These are phyloP conservation scores for Cephus pulcher DNA, from an alignment of 2,888 invertebrate genomes.

Conservation along the genomic window DNA sequence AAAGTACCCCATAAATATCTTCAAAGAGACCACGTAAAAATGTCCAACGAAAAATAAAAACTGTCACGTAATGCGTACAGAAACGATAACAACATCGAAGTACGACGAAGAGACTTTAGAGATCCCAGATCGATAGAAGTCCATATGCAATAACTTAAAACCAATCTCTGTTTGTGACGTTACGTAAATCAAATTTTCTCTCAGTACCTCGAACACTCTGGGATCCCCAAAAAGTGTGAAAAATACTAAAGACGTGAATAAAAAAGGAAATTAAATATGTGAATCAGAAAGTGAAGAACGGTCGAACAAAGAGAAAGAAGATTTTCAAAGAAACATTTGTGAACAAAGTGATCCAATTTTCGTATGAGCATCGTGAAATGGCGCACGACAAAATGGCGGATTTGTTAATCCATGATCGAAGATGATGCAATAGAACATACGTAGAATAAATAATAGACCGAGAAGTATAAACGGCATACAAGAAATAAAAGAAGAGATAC, in stretches of 20 bases:
- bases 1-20: neutral
- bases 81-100: neutral
- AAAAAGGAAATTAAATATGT: neutral
- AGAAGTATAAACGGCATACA: neutral
- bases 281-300: neutral
- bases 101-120: neutral
- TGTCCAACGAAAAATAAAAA: neutral
- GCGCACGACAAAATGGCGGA: neutral
- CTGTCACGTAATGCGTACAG: neutral
- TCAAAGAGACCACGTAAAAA: neutral
- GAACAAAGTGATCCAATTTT: neutral
- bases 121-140: neutral
- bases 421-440: constrained; percentile 9
- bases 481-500: constrained; percentile 7
- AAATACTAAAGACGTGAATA: neutral
- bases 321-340: neutral
- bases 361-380: neutral
- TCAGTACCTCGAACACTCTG: neutral
- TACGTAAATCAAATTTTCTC: neutral
- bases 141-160: neutral
- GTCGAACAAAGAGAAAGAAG: neutral
- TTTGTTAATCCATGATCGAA: constrained; percentile 1
- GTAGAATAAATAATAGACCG: constrained; percentile 10
- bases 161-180: neutral
- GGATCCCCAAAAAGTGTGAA: neutral